Percentiles rank a stretch among this genome's conserved stretches.
phyloP scores from a whole-genome alignment of 2,888 invertebrate genomes.

The Halictus ligatus region DNA sequence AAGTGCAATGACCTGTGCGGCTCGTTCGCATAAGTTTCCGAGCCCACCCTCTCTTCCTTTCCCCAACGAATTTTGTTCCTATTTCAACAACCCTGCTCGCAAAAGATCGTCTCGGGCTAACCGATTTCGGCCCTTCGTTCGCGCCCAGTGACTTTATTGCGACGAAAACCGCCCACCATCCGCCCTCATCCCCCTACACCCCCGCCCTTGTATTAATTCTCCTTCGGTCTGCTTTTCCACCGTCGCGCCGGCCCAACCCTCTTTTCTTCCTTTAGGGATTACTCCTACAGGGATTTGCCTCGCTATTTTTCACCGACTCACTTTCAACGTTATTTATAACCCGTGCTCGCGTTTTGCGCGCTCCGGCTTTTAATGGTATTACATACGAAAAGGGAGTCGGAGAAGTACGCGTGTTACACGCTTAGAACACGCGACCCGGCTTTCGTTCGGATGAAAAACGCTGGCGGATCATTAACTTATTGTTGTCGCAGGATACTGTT shows the following conservation, averaged over 20 bases:
- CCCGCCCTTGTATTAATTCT: slow-evolving; percentile 56
- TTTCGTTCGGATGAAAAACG: background rate
- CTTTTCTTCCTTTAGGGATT: slow-evolving; percentile 6
- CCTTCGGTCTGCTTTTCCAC: slow-evolving; percentile 37
- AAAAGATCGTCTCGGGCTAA: slow-evolving; percentile 33
- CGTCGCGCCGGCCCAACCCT: slow-evolving; percentile 14
- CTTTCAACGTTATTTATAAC: slow-evolving; percentile 9
- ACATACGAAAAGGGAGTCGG: background rate
- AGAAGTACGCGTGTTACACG: background rate
- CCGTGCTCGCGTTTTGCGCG: background rate
- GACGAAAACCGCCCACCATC: slow-evolving; percentile 44
- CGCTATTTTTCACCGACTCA: slow-evolving; percentile 1
- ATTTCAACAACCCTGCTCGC: slow-evolving; percentile 36
- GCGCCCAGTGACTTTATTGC: slow-evolving; percentile 67
- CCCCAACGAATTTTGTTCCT: slow-evolving; percentile 37
- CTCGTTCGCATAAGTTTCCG: slow-evolving; percentile 77
- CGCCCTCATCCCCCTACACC: background rate
- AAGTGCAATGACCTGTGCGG: slow-evolving; percentile 71
- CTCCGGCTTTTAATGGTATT: slow-evolving; percentile 7
- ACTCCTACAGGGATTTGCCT: slow-evolving; percentile 23
- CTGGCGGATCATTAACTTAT: background rate
- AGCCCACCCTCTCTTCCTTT: slow-evolving; percentile 29
- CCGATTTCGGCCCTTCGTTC: slow-evolving; percentile 39
- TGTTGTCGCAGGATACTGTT: background rate
- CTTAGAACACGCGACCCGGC: background rate